Conservation (phyloP, 2,888 invertebrate species). For the Campoplex capitator region DNA sequence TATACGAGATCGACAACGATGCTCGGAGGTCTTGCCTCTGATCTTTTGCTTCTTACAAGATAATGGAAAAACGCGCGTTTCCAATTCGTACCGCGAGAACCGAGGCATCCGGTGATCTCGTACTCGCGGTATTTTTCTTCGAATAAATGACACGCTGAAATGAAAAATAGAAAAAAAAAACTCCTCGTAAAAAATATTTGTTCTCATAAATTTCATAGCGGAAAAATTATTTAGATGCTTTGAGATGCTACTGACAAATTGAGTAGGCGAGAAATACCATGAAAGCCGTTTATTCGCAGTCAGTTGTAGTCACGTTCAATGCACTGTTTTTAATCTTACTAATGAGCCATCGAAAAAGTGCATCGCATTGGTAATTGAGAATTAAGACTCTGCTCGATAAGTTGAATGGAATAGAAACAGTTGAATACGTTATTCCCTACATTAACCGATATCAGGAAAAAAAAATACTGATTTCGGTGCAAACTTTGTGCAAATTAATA, state of each 20-base stretch:
- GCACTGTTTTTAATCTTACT: background rate
- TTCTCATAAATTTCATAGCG: background rate
- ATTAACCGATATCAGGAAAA: too few relatives aligned
- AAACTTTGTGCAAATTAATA: too few relatives aligned
- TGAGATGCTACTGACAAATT: background rate
- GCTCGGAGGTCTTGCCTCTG: constrained; percentile 44
- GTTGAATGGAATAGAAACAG: too few relatives aligned
- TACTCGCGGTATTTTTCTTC: constrained; percentile 15
- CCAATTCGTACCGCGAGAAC: constrained; percentile 64
- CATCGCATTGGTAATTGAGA: background rate
- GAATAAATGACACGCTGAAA: background rate
- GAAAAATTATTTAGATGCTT: background rate
- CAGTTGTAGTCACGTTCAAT: background rate
- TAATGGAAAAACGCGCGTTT: constrained; percentile 66
- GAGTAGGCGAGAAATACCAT: background rate
- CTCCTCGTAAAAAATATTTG: background rate
- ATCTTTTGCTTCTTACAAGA: constrained; percentile 56
- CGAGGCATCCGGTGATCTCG: constrained; percentile 66
- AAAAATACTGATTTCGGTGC: too few relatives aligned
- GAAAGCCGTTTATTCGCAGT: too few relatives aligned
- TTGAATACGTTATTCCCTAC: too few relatives aligned
- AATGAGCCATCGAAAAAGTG: background rate
- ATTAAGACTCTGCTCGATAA: background rate
- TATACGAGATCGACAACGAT: constrained; percentile 15
- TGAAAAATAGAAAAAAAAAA: background rate